These are phyloP conservation scores for Oophaga sylvatica DNA, from an alignment of 2,797 vertebrate genomes.

Conservation along the genomic window DNA sequence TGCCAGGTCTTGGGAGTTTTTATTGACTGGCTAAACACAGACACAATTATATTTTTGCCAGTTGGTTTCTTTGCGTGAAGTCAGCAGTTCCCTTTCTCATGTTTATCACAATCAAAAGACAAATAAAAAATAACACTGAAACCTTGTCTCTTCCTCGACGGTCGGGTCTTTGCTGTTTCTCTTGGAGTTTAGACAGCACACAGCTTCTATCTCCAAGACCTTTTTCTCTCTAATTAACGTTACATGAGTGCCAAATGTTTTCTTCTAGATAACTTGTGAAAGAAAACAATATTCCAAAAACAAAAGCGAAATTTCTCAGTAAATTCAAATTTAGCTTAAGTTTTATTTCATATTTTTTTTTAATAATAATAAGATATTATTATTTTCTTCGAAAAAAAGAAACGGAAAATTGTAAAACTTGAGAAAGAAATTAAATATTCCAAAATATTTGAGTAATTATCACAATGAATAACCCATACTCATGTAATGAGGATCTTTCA, in stretches of 20 bases:
- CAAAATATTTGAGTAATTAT: background rate
- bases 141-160: conserved; percentile 61
- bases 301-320: background rate
- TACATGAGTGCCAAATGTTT: conserved; percentile 37
- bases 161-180: conserved; percentile 45
- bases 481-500: background rate
- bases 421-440: background rate
- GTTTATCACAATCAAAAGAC: conserved; percentile 62
- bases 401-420: background rate
- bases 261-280: background rate
- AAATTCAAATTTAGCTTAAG: background rate
- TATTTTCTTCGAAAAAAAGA: background rate
- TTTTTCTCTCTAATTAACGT: conserved; percentile 3
- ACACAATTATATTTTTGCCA: conserved; percentile 70
- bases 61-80: conserved; percentile 69
- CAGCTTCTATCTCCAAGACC: conserved; percentile 20
- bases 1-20: conserved; percentile 69
- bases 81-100: conserved; percentile 67
- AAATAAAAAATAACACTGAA: conserved; percentile 33
- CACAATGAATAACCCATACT: background rate
- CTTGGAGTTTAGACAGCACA: conserved; percentile 17
- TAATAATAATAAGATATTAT: background rate
- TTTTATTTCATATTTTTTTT: background rate
- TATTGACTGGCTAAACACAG: conserved; percentile 73
- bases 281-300: conserved; percentile 6